Percentiles rank a stretch among this genome's conserved stretches.
phyloP scores from a whole-genome alignment of 1,140 invertebrate genomes.

The Gryon sp. region DNA sequence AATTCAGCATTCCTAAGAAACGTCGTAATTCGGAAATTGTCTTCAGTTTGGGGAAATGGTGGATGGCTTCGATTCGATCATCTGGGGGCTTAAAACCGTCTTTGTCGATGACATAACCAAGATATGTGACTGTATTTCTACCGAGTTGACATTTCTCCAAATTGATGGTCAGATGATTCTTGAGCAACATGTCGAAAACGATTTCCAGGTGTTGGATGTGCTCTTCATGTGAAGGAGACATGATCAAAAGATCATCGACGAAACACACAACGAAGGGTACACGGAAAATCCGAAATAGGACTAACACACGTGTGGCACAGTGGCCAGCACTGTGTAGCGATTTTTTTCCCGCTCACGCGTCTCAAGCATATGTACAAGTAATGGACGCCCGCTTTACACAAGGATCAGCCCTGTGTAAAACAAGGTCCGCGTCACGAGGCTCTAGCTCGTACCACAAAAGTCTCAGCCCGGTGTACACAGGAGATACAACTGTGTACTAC shows the following conservation, averaged over 20 bases:
- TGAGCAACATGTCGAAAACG: conserved; percentile 60
- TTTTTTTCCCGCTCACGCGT: conserved; percentile 77
- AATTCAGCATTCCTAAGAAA: conserved; percentile 75
- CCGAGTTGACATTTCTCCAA: conserved; percentile 42
- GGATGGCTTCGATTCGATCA: conserved; percentile 59
- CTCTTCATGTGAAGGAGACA: conserved; percentile 13
- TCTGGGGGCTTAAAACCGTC: conserved; percentile 63
- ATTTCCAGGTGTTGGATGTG: conserved; percentile 13
- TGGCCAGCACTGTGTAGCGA: no score
- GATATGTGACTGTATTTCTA: not conserved
- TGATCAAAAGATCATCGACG: conserved; percentile 43
- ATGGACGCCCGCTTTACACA: conserved; percentile 76
- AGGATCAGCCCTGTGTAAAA: no score
- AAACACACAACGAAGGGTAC: conserved; percentile 44
- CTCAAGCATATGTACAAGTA: conserved; percentile 76
- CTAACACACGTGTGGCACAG: no score
- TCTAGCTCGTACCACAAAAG: no score
- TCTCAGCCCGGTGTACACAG: no score
- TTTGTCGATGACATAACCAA: conserved; percentile 64
- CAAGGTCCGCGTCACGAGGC: no score
- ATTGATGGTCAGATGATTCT: conserved; percentile 66
- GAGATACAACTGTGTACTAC: no score
- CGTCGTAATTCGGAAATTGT: conserved; percentile 61
- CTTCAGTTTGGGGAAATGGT: conserved; percentile 64
- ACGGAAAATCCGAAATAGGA: no score